phyloP scores from a whole-genome alignment of 1,140 invertebrate species.

The Drosophila willistoni region DNA sequence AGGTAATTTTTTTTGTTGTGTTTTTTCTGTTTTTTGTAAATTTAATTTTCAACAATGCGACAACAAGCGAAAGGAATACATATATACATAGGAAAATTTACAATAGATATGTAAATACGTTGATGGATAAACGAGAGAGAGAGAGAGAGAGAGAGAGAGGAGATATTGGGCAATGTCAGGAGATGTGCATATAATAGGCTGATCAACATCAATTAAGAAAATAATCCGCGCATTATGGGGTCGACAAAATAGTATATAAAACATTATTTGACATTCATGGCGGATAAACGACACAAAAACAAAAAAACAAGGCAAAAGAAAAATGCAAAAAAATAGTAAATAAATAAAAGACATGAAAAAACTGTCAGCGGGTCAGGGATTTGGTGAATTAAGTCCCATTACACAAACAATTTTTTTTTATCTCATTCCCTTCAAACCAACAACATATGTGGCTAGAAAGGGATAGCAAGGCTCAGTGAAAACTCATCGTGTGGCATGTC shows the following conservation, averaged over 20 bases:
- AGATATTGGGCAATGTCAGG: no score
- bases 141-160: no score
- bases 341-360: conserved; percentile 12
- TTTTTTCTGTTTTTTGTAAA: conserved; percentile 25
- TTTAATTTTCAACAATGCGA: conserved; percentile 35
- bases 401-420: conserved; percentile 41
- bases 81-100: neutral
- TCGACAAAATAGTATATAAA: conserved; percentile 41
- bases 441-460: conserved; percentile 43
- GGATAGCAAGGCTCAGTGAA: neutral
- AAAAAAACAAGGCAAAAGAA: conserved; percentile 13
- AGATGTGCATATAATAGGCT: conserved; percentile 32
- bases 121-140: no score
- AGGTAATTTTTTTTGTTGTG: neutral
- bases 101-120: neutral
- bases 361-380: conserved; percentile 10
- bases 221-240: conserved; percentile 62
- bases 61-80: neutral
- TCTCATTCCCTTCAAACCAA: neutral
- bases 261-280: conserved; percentile 59
- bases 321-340: no score
- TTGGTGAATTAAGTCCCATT: conserved; percentile 46
- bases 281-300: neutral
- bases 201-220: conserved; percentile 69
- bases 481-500: conserved; percentile 16